Percentiles rank a stretch among this genome's conserved stretches.
Conservation (phyloP, 2,797 vertebrate species). For the Lycodopsis pacificus region DNA sequence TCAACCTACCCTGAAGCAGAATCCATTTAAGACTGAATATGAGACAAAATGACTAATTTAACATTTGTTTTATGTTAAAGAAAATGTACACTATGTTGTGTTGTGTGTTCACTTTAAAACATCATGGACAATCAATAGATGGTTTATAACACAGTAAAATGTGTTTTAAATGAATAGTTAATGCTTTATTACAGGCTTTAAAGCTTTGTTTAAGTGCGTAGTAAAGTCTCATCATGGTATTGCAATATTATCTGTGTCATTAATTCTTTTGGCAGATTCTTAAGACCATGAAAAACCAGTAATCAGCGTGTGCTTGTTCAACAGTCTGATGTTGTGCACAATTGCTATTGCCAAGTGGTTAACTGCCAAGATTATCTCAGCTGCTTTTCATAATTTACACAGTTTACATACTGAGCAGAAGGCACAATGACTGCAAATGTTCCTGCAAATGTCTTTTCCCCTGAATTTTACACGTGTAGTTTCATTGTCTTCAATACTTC, state of each 20-base stretch:
- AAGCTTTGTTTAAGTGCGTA: neutral
- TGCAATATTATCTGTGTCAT: neutral
- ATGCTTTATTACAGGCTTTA: neutral
- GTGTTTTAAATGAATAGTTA: neutral
- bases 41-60: conserved; percentile 29
- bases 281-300: too few relatives aligned
- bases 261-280: too few relatives aligned
- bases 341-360: too few relatives aligned
- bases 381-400: too few relatives aligned
- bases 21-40: conserved; percentile 27
- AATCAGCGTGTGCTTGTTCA: too few relatives aligned
- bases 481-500: too few relatives aligned
- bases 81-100: neutral
- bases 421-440: too few relatives aligned
- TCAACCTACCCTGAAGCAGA: conserved; percentile 16
- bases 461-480: too few relatives aligned
- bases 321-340: too few relatives aligned
- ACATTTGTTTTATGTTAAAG: conserved; percentile 3
- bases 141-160: neutral
- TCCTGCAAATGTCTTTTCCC: too few relatives aligned
- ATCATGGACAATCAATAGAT: neutral
- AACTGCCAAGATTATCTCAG: too few relatives aligned
- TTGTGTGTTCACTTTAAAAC: conserved; percentile 12
- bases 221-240: neutral
- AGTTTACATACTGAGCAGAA: too few relatives aligned